Evolutionary conservation across 2,797 vertebrate species (phyloP).

Genomic region (Lacerta viridis): DNA sequence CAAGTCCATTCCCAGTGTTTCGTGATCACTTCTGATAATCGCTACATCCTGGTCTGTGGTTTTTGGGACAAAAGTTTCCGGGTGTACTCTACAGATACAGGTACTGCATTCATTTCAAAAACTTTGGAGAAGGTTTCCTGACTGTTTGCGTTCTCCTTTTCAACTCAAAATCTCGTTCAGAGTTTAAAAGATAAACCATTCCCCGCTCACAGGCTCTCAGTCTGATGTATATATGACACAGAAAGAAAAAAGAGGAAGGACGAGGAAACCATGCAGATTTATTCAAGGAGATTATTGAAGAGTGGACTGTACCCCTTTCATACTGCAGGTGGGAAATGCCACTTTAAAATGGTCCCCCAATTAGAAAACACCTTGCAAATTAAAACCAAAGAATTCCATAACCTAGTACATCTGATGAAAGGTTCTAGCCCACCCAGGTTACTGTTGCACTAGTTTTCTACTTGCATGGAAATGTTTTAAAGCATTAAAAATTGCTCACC

Average conservation of each 20-base stretch:
- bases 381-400: background rate
- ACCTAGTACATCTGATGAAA: background rate
- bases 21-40: conserved; percentile 94
- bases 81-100: conserved; percentile 95
- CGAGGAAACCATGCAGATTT: background rate
- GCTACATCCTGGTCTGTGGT: conserved; percentile 95
- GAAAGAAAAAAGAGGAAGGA: background rate
- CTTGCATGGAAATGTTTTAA: background rate
- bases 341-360: background rate
- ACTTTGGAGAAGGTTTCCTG: background rate
- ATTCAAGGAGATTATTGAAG: too few relatives aligned
- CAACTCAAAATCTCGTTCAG: background rate
- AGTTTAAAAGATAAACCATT: background rate
- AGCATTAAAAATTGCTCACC: background rate
- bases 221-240: background rate
- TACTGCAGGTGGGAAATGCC: background rate
- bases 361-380: background rate
- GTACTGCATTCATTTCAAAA: conserved; percentile 73
- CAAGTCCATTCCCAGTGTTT: conserved; percentile 97
- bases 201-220: background rate
- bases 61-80: conserved; percentile 99
- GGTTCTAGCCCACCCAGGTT: background rate
- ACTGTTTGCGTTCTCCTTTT: background rate
- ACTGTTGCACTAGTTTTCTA: background rate
- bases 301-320: background rate